A percentile compares a stretch with the other conserved stretches of the same genome.
phyloP scores from a whole-genome alignment of 2,113 vertebrate species.

The Ariopsis seemanni region DNA sequence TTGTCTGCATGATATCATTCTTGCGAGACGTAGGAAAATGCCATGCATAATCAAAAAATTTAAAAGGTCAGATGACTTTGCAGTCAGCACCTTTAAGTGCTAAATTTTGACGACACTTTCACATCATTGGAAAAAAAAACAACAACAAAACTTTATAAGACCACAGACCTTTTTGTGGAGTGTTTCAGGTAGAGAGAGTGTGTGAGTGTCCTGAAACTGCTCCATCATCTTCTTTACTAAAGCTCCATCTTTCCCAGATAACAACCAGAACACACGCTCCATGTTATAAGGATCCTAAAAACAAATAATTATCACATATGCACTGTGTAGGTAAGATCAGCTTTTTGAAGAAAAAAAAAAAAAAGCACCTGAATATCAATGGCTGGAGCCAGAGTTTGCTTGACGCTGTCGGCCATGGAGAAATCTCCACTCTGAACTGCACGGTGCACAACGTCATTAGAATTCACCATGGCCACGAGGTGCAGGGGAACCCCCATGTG shows the following conservation, averaged over 20 bases:
- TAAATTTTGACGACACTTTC: neutral
- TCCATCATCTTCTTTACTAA: slow-evolving; percentile 81
- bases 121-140: neutral
- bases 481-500: slow-evolving; percentile 83
- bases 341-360: neutral
- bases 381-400: slow-evolving; percentile 82
- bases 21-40: too few species aligned
- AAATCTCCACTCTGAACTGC: slow-evolving; percentile 82
- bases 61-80: too few species aligned
- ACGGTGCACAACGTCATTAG: slow-evolving; percentile 85
- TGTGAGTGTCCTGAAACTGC: slow-evolving; percentile 74
- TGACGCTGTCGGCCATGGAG: slow-evolving; percentile 73
- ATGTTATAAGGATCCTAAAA: slow-evolving; percentile 90
- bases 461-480: slow-evolving; percentile 83
- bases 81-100: too few species aligned
- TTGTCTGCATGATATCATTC: too few species aligned
- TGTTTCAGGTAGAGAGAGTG: slow-evolving; percentile 67
- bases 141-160: neutral
- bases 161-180: slow-evolving; percentile 61
- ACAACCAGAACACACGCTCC: slow-evolving; percentile 91
- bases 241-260: slow-evolving; percentile 69
- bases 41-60: too few species aligned
- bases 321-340: neutral
- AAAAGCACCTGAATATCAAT: slow-evolving; percentile 91
- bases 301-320: neutral